These are phyloP conservation scores for Heliconius hewitsoni DNA, from an alignment of 1,140 invertebrate genomes.

Conservation along the genomic window DNA sequence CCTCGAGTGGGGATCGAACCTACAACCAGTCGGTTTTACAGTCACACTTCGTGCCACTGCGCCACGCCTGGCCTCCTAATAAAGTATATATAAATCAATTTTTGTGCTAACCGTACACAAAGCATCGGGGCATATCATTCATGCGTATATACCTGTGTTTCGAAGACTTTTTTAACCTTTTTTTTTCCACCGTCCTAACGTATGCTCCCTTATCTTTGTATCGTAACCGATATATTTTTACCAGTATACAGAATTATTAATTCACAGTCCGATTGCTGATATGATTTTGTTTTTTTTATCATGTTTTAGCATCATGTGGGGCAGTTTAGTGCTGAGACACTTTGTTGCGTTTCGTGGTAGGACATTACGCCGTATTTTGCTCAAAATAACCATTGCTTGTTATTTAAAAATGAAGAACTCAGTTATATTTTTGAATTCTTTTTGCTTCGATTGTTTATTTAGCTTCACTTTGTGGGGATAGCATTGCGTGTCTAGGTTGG, in stretches of 20 bases:
- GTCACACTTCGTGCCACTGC: no score
- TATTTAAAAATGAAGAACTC: not conserved
- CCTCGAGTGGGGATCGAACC: no score
- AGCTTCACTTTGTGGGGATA: no score
- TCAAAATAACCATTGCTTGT: not conserved
- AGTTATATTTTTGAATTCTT: no score
- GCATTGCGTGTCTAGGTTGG: no score
- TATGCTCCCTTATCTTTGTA: constrained; percentile 14
- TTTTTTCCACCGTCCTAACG: constrained; percentile 26
- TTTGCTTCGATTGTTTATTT: no score
- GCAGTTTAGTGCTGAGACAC: not conserved
- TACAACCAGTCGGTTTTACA: no score
- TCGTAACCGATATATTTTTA: constrained; percentile 18
- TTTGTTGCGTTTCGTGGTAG: not conserved
- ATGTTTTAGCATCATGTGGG: not conserved
- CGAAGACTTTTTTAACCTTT: constrained; percentile 37
- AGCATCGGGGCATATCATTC: constrained; percentile 56
- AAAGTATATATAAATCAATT: not conserved
- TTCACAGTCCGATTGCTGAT: constrained; percentile 14
- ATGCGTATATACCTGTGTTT: constrained; percentile 54
- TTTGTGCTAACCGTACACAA: constrained; percentile 43
- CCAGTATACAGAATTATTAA: constrained; percentile 18
- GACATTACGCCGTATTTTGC: not conserved
- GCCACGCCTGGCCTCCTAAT: no score
- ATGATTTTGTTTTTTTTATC: not conserved